These are phyloP conservation scores for Portevinia maculata DNA, from an alignment of 2,888 invertebrate genomes.

Conservation along the genomic window DNA sequence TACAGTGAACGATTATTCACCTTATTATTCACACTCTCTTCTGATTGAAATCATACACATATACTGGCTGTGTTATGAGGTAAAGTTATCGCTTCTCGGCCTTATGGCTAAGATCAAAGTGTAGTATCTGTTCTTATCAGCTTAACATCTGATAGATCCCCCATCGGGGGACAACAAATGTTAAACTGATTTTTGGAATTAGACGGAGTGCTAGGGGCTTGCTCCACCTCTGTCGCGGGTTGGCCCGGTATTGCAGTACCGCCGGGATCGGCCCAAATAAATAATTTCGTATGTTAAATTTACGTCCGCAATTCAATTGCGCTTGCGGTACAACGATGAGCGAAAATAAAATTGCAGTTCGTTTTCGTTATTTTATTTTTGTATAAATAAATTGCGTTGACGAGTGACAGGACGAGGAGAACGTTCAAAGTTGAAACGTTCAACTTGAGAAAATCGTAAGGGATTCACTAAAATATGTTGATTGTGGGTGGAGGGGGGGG, in stretches of 20 bases:
- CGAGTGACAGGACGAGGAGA: no score
- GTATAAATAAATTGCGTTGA: no score
- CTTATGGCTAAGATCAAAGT: slow-evolving; percentile 86
- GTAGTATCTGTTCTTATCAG: slow-evolving; percentile 88
- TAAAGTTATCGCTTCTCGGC: slow-evolving; percentile 83
- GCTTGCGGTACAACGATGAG: no score
- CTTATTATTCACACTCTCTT: slow-evolving; percentile 45
- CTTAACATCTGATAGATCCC: slow-evolving; percentile 87
- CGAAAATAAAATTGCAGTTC: no score
- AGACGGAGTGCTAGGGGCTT: slow-evolving; percentile 86
- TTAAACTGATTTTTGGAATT: slow-evolving; percentile 85
- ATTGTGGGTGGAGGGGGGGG: no score
- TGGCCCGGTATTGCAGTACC: slow-evolving; percentile 88
- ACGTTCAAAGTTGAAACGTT: no score
- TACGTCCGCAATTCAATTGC: no score
- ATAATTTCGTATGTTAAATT: neutral
- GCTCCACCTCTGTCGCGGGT: slow-evolving; percentile 87
- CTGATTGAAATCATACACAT: neutral
- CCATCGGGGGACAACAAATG: slow-evolving; percentile 84
- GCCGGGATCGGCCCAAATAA: slow-evolving; percentile 84
- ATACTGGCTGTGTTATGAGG: neutral
- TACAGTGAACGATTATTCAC: neutral
- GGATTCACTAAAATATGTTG: no score
- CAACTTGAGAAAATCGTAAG: no score
- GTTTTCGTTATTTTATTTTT: no score